Conservation (phyloP, 2,113 vertebrate genomes). For the Meriones unguiculatus region DNA sequence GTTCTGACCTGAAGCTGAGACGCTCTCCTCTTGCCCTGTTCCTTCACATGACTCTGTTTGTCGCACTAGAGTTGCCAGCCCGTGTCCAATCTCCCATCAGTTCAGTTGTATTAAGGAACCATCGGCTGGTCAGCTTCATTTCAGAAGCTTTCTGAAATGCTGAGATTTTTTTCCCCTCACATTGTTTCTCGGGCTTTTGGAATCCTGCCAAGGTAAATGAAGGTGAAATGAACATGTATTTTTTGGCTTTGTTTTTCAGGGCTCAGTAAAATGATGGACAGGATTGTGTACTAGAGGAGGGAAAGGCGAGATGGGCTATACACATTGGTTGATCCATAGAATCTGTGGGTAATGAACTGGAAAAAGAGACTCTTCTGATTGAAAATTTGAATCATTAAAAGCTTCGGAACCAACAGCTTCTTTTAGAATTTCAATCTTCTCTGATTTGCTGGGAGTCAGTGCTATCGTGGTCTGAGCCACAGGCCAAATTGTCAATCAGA, state of each 20-base stretch:
- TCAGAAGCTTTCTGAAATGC: slow-evolving; percentile 56
- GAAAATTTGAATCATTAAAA: slow-evolving; percentile 78
- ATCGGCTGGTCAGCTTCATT: slow-evolving; percentile 40
- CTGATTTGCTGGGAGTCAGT: slow-evolving; percentile 50
- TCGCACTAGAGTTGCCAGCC: slow-evolving; percentile 21
- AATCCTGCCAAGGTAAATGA: slow-evolving; percentile 64
- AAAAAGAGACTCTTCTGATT: slow-evolving; percentile 63
- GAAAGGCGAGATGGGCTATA: slow-evolving; percentile 28
- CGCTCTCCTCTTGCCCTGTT: background rate
- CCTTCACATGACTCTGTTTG: background rate
- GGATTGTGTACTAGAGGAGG: slow-evolving; percentile 39
- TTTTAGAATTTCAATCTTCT: slow-evolving; percentile 72
- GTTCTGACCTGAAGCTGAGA: background rate
- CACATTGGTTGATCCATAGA: slow-evolving; percentile 52
- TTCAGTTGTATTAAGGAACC: slow-evolving; percentile 42
- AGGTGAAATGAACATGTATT: slow-evolving; percentile 55
- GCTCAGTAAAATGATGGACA: slow-evolving; percentile 50
- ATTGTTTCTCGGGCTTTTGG: slow-evolving; percentile 46
- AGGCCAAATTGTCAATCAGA: slow-evolving; percentile 60
- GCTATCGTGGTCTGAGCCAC: slow-evolving; percentile 37
- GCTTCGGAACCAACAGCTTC: slow-evolving; percentile 68
- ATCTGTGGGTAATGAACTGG: slow-evolving; percentile 68
- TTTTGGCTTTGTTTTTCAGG: slow-evolving; percentile 62
- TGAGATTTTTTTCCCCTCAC: background rate
- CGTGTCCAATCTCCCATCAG: background rate